Evolutionary conservation across 2,888 invertebrate species (phyloP), one percentile per base, ranked within the genome.

Genomic region (Nebria salina): DNA sequence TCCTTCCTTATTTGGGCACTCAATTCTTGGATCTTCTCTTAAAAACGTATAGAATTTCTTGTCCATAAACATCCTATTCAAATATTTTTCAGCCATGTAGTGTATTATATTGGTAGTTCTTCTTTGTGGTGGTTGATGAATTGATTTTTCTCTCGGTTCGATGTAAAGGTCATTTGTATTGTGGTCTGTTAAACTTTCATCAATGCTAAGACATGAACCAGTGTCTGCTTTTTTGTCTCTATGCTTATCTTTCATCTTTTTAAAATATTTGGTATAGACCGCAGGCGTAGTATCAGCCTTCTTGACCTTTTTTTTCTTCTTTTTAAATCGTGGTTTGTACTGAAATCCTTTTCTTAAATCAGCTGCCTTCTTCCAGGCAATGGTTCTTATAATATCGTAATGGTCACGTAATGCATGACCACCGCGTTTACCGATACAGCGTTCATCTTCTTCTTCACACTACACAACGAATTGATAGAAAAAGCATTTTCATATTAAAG

Each of bases 61-160:
- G 82, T 91, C 91, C 72, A 84, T 83, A 65, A 88, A 88, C 85
- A 91, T 86, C 3, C 84, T 84, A 41, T 89, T 89, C 68, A 91
- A 85, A 83, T 90, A 90, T 78, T 88, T 87, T 77, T 87, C 87
- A 0, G 89, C 89, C 86, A 90, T 87, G 41, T 88, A 87, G 81
- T 88, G 88, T 77, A 88, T 86, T 25, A 89, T 87, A 70, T 89
- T 89, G 0, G 85, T 86, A 0, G 89, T 89, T 82, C 86, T 86
- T n/a, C 85, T 84, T 82, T 89, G 89, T n/a, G 88, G 82, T 1
- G 89, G 89, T 65, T 84, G 84, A 82, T 86, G 87, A 1, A 86
- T 87, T 0, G 84, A 83, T 75, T 85, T 82, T 6, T 82, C 81
- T 20, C 84, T 85, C 3, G 85, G 85, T 11, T 88, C 88, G 65